Conservation (phyloP, 2,113 vertebrate genomes). For the Australoheros scitulus region DNA sequence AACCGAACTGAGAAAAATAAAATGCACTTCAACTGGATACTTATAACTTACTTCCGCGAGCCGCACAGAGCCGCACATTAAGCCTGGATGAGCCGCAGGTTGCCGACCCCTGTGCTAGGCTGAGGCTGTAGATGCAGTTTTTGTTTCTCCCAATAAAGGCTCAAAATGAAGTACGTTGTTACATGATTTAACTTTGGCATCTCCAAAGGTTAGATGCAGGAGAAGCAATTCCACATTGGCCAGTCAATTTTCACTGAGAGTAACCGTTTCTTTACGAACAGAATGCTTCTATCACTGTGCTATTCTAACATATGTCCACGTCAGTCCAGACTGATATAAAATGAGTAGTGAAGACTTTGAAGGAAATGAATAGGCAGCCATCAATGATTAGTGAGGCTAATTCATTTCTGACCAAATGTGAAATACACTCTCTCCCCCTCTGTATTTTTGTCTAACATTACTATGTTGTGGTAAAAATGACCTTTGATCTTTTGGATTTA, state of each 20-base stretch:
- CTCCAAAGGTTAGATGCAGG: background rate
- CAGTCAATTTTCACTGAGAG: background rate
- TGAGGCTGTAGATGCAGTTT: conserved; percentile 43
- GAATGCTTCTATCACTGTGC: background rate
- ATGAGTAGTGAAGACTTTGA: accelerated
- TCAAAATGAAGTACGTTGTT: background rate
- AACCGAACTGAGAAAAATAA: too few species aligned
- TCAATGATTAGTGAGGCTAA: too few species aligned
- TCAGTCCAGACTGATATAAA: background rate
- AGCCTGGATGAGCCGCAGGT: too few species aligned
- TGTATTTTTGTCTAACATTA: background rate
- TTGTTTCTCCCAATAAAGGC: background rate
- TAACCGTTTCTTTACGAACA: background rate
- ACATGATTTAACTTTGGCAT: background rate
- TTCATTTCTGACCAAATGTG: too few species aligned
- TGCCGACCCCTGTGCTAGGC: conserved; percentile 12
- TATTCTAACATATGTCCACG: background rate
- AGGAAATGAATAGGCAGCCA: background rate
- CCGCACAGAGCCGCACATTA: too few species aligned
- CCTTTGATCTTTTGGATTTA: background rate
- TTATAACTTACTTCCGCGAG: too few species aligned
- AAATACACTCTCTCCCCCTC: background rate
- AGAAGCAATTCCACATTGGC: background rate
- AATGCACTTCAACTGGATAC: too few species aligned
- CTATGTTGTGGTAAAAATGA: background rate